A percentile compares a stretch with the other conserved stretches of the same genome.
These are phyloP conservation scores for Tapirus terrestris DNA, from an alignment of 2,113 vertebrate species.

Conservation along the genomic window DNA sequence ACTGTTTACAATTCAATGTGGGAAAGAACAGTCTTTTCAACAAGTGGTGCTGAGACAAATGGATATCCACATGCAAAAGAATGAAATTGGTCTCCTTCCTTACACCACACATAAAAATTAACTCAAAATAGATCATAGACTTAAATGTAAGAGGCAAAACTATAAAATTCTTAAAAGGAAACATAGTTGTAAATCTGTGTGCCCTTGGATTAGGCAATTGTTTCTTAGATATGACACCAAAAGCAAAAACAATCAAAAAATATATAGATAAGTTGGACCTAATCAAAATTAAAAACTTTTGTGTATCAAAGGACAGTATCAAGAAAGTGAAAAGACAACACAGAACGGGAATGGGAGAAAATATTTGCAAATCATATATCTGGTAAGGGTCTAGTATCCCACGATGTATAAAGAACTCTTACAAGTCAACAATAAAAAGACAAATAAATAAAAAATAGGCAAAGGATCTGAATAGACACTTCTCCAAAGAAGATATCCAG, in stretches of 20 bases:
- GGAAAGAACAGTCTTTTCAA: not conserved
- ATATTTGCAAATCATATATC: not conserved
- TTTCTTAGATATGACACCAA: constrained; percentile 21
- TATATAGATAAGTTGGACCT: not conserved
- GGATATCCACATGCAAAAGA: constrained; percentile 42
- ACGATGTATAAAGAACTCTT: constrained; percentile 31
- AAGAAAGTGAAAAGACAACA: not conserved
- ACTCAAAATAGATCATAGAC: constrained; percentile 30
- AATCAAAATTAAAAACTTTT: constrained; percentile 32
- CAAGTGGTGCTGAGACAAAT: constrained; percentile 17
- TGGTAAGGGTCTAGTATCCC: not conserved
- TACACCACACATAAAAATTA: not conserved
- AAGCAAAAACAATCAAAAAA: not conserved
- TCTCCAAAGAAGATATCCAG: not conserved
- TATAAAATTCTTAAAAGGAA: constrained; percentile 31
- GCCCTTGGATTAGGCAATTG: constrained; percentile 2
- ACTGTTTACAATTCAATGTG: constrained; percentile 20
- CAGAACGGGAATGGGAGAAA: not conserved
- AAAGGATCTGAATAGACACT: not conserved
- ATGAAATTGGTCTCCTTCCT: not conserved
- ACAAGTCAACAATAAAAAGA: not conserved
- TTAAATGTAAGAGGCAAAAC: not conserved
- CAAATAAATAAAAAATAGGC: not conserved
- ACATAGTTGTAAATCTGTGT: not conserved
- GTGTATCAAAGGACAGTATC: not conserved